Evolutionary conservation across 2,797 vertebrate species (phyloP).

Genomic region (Kryptopterus vitreolus): DNA sequence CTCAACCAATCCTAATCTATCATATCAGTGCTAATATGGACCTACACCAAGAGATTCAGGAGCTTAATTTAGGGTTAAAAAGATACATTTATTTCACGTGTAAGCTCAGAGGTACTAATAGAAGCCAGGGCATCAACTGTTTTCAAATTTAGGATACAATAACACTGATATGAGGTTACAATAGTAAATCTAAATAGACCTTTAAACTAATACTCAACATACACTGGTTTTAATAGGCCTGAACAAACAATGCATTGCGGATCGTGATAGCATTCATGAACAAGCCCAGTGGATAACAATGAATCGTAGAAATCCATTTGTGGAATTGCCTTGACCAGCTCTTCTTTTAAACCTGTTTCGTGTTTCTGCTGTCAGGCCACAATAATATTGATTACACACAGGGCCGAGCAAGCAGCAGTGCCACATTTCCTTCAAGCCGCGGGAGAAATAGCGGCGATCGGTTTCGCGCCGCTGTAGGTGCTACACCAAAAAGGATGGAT

Average conservation of each 20-base stretch:
- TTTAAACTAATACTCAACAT: background rate
- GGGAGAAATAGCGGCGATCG: too few relatives aligned
- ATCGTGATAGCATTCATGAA: background rate
- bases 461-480: too few relatives aligned
- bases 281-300: background rate
- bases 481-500: too few relatives aligned
- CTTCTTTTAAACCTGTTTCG: background rate
- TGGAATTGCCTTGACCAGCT: background rate
- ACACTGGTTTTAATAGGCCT: background rate
- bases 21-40: too few relatives aligned
- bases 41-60: too few relatives aligned
- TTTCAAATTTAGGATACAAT: too few relatives aligned
- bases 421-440: background rate
- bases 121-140: too few relatives aligned
- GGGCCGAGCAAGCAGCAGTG: background rate
- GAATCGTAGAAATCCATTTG: background rate
- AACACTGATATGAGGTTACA: too few relatives aligned
- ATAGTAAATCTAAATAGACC: background rate
- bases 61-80: too few relatives aligned
- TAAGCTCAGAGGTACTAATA: too few relatives aligned
- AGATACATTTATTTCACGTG: too few relatives aligned
- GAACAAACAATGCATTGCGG: background rate
- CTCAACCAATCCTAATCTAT: too few relatives aligned
- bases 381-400: constrained; percentile 8
- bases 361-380: background rate